These are phyloP conservation scores for Athene cunicularia DNA, from an alignment of 2,113 vertebrate species.

Conservation along the genomic window DNA sequence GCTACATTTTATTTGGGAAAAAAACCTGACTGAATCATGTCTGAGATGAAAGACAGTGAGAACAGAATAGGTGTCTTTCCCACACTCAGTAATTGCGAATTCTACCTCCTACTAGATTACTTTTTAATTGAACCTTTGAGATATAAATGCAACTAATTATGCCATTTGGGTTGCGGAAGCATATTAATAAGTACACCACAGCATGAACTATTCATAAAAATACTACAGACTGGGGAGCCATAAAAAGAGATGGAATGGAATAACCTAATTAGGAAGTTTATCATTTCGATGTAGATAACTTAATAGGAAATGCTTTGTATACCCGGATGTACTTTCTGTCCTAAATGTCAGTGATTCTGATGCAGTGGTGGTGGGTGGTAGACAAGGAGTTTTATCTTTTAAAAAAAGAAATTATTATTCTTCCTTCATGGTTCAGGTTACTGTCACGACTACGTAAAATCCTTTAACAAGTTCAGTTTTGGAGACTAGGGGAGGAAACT, in stretches of 20 bases:
- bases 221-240: neutral
- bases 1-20: neutral
- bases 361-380: neutral
- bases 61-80: neutral
- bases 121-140: constrained; percentile 49
- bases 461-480: neutral
- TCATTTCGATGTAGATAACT: neutral
- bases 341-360: neutral
- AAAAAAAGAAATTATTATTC: neutral
- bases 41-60: constrained; percentile 14
- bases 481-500: neutral
- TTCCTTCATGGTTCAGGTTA: neutral
- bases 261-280: neutral
- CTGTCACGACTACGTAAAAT: neutral
- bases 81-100: constrained; percentile 19
- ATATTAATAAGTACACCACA: constrained; percentile 9
- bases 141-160: constrained; percentile 38
- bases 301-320: neutral
- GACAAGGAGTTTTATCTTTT: neutral
- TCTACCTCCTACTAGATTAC: neutral
- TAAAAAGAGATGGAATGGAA: neutral
- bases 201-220: constrained; percentile 22
- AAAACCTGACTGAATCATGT: neutral
- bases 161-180: neutral
- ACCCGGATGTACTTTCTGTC: neutral